phyloP scores from a whole-genome alignment of 2,113 vertebrate genomes.

The Elanus axillaris region DNA sequence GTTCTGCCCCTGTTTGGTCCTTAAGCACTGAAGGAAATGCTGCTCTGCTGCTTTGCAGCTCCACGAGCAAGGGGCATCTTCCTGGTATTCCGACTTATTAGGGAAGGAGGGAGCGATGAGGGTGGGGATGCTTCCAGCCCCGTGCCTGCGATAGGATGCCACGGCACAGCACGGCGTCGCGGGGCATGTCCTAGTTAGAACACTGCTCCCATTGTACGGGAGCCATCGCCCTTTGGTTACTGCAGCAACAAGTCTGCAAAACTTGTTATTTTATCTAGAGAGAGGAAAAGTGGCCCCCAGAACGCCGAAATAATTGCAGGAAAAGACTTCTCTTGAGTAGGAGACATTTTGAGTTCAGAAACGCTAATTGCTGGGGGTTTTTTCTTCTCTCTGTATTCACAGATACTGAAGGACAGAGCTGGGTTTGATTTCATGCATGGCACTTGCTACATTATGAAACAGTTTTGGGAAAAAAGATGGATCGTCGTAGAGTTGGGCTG shows the following conservation, averaged over 20 bases:
- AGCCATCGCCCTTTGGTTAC: background rate
- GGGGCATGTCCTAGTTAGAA: slow-evolving; percentile 54
- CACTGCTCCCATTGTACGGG: slow-evolving; percentile 42
- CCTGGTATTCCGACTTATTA: rapidly evolving
- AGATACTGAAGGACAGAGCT: background rate
- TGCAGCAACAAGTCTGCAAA: slow-evolving; percentile 52
- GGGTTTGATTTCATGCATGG: background rate
- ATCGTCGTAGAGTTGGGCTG: background rate
- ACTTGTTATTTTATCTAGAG: slow-evolving; percentile 28
- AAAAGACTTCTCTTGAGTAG: background rate
- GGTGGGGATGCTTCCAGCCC: background rate
- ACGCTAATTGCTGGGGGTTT: rapidly evolving
- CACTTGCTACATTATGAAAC: background rate
- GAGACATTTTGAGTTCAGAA: background rate
- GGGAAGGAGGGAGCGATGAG: background rate
- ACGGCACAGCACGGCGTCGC: background rate
- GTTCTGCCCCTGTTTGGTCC: background rate
- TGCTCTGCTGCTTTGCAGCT: rapidly evolving
- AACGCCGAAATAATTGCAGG: background rate
- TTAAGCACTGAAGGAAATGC: background rate
- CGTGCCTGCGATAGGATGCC: background rate
- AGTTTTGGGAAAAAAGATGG: background rate
- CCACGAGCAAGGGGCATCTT: background rate
- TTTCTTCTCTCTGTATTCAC: background rate
- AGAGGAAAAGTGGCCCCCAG: background rate